Conservation (phyloP, 2,888 invertebrate species). For the Acronicta psi region DNA sequence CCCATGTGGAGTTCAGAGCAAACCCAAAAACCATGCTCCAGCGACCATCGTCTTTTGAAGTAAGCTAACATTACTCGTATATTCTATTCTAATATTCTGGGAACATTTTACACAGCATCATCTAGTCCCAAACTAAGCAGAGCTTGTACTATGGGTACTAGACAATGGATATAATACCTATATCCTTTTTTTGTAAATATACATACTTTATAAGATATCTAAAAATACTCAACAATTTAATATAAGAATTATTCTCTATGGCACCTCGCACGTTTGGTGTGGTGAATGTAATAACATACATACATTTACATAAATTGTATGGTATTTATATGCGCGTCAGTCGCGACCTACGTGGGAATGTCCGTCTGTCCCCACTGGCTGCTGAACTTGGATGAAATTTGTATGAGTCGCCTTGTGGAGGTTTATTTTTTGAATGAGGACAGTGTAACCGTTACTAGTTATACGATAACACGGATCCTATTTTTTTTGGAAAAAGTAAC, state of each 20-base stretch:
- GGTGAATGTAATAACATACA: constrained; percentile 38
- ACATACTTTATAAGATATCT: neutral
- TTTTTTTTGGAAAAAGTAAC: constrained; percentile 1
- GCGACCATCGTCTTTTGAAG: no score
- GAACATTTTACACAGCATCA: no score
- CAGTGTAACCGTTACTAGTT: constrained; percentile 12
- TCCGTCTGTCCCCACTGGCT: constrained; percentile 37
- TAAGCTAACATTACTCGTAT: no score
- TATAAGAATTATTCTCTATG: constrained; percentile 5
- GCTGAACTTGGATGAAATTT: constrained; percentile 25
- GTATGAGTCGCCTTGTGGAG: constrained; percentile 5
- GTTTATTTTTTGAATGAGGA: constrained; percentile 1
- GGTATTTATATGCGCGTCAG: constrained; percentile 49
- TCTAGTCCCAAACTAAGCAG: no score
- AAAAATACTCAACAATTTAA: constrained; percentile 7
- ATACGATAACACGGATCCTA: neutral
- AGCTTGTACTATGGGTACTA: no score
- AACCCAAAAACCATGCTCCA: no score
- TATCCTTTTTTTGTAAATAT: no score
- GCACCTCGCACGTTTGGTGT: constrained; percentile 30
- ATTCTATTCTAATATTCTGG: no score
- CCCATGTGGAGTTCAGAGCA: no score
- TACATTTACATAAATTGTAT: constrained; percentile 25
- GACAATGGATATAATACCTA: no score
- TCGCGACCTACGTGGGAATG: constrained; percentile 59